Evolutionary conservation across 2,888 invertebrate species (phyloP).

Genomic region (Tetanocera ferruginea): DNA sequence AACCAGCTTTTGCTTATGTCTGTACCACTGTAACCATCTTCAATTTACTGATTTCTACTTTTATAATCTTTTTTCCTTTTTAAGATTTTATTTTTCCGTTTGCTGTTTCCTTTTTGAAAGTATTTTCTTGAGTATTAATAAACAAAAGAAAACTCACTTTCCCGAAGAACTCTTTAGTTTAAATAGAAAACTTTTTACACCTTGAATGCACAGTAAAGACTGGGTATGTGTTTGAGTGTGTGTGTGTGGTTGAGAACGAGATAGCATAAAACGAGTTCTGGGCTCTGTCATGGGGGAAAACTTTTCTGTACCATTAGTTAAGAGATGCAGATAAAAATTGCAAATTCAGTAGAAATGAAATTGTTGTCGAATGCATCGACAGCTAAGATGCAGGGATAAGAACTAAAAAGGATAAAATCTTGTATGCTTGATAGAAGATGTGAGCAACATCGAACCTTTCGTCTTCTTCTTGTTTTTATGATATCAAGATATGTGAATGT

Average conservation of each 20-base stretch:
- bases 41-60: background rate
- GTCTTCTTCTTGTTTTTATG: too few relatives aligned
- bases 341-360: conserved; percentile 15
- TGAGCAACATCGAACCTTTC: too few relatives aligned
- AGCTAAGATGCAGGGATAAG: too few relatives aligned
- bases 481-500: too few relatives aligned
- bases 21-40: too few relatives aligned
- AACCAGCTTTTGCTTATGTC: too few relatives aligned
- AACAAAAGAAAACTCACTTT: background rate
- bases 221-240: background rate
- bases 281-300: conserved; percentile 4
- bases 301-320: background rate
- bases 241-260: background rate
- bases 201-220: background rate
- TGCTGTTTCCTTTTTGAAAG: background rate
- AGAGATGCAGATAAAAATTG: conserved; percentile 5
- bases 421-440: too few relatives aligned
- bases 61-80: background rate
- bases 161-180: conserved; percentile 6
- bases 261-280: too few relatives aligned
- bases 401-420: too few relatives aligned
- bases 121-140: background rate
- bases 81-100: background rate
- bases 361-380: conserved; percentile 4
- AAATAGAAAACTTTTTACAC: conserved; percentile 23